Conservation (phyloP, 2,797 vertebrate species). For the Crenichthys baileyi region DNA sequence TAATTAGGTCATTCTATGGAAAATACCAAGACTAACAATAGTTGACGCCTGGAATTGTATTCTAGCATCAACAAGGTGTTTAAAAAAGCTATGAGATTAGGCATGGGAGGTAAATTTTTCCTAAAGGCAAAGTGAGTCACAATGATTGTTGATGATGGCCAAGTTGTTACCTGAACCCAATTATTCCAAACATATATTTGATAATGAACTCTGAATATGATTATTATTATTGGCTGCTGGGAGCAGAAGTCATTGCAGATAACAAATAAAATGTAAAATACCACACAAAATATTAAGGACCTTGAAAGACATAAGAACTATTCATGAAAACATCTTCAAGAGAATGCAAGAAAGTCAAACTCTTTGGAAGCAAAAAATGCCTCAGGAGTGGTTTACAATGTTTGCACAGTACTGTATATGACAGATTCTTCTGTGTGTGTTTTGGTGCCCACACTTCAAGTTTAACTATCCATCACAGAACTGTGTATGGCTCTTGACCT, state of each 20-base stretch:
- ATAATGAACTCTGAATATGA: neutral
- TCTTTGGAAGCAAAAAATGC: neutral
- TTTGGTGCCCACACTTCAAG: conserved; percentile 33
- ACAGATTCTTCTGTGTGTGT: conserved; percentile 28
- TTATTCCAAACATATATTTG: neutral
- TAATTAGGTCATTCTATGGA: neutral
- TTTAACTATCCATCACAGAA: conserved; percentile 54
- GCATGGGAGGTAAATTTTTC: neutral
- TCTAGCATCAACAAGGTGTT: neutral
- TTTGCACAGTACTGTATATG: neutral
- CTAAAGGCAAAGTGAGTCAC: neutral
- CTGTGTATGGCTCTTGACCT: conserved; percentile 69
- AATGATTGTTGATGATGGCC: neutral
- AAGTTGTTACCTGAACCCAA: neutral
- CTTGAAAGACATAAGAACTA: neutral
- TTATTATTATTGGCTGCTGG: neutral
- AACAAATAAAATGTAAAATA: neutral
- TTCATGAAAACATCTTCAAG: neutral
- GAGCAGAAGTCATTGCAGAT: neutral
- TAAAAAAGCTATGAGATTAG: too few relatives aligned
- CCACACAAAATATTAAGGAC: neutral
- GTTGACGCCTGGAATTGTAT: neutral
- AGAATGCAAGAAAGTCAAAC: neutral
- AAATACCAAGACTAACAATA: neutral
- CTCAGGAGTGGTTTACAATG: neutral